Base-by-base conservation (phyloP, 2,113 vertebrate genomes). In the Oncorhynchus keta region DNA sequence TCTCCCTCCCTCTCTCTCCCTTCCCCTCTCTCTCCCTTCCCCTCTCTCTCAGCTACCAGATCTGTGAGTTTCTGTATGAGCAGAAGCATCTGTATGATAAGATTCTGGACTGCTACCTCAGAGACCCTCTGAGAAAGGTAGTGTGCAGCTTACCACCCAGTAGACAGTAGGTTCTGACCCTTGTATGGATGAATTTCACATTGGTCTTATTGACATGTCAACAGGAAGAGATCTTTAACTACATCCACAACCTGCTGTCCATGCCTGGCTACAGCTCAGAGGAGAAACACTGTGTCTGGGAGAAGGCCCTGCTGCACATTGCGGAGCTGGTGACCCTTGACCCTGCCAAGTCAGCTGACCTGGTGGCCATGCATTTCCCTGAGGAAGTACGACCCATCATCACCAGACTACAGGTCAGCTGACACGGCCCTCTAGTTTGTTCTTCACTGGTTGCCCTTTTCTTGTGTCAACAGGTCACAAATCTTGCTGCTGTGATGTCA, bases 41-140 rank as follows among this genome's bases (percentile, higher is more conserved):
- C 13, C 49, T 49, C 24, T 65, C 28, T 45, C 8, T 13, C 76
- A 99, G 97, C 88, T 99, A 96, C 81, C 98, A 99, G 79, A 97
- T 99, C 65, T 99, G 97, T 76, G 97, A 99, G 81, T 99, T 98
- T 89, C 96, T 99, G 81, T 99, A 98, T 55, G 97, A 99, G 73
- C 95, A 95, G 85, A 95, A 94, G 80, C 95, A 95, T 82, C 88
- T 94, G 70, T 98, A 97, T 39, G 96, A 98, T 90, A 95, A 85
- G 86, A 98, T 98, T 76, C 93, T 99, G 18, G 88, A 94, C 89
- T 99, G 98, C 86, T 99, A 99, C 92, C 89, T 99, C 84, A 95
- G 88, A 76, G 97, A 99, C 86, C 93, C 96, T 0, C 86, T 98
- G 70, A 93, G 98, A 89, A 96, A 96, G 95, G 98, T 98, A 88